Evolutionary conservation across 2,797 vertebrate genomes (phyloP).

Genomic region (Clarias platycephalus): DNA sequence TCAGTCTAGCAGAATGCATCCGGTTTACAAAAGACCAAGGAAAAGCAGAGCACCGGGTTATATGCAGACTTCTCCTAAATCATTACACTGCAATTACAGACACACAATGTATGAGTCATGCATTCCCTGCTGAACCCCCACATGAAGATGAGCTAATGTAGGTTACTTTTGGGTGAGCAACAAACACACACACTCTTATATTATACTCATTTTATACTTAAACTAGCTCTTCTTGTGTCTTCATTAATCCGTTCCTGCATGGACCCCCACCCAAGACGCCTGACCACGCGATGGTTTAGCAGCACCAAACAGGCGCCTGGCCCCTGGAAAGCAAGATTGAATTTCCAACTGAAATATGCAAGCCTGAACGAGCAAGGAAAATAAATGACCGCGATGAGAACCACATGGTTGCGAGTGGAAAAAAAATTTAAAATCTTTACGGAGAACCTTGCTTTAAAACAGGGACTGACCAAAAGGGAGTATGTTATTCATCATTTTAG

Average conservation of each 20-base stretch:
- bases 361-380: conserved; percentile 62
- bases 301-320: conserved; percentile 27
- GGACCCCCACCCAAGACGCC: conserved; percentile 31
- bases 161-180: background rate
- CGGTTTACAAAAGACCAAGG: conserved; percentile 37
- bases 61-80: conserved; percentile 12
- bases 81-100: conserved; percentile 12
- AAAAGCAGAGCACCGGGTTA: conserved; percentile 43
- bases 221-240: background rate
- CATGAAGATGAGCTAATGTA: background rate
- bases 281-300: conserved; percentile 19
- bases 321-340: conserved; percentile 58
- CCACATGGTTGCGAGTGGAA: conserved; percentile 68
- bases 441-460: conserved; percentile 38
- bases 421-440: background rate
- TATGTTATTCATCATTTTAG: conserved; percentile 13
- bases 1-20: conserved; percentile 49
- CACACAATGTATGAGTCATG: background rate
- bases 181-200: too few species aligned
- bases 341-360: conserved; percentile 69
- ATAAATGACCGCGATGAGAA: conserved; percentile 71
- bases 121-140: background rate
- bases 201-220: background rate
- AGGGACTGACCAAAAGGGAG: conserved; percentile 14
- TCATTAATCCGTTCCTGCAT: conserved; percentile 42